Base-by-base conservation (phyloP, 2,797 vertebrate species). In the Remorina albescens region DNA sequence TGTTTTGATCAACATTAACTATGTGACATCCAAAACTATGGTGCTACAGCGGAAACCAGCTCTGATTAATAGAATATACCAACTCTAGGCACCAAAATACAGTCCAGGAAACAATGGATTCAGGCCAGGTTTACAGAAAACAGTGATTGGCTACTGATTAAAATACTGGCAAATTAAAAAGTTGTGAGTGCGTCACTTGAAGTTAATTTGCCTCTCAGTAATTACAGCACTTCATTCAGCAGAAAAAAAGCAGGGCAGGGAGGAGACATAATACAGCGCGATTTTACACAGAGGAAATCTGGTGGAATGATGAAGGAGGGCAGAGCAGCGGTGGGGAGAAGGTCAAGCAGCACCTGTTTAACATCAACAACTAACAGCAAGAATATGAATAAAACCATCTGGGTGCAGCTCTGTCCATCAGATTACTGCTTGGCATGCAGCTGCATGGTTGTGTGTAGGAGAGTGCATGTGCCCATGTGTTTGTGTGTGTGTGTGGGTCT, bases 291-390 rank as follows among this genome's bases (percentile, higher is more conserved):
- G 63, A 76, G 63, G 66, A 70, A 78, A 68, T 68, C 41, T 23
- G 71, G 64, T 39, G 46, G 62, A 66, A 58, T 3, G 39, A 74
- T 3, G 39, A 74, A 74, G 44, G 51, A 62, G 44, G 63, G 71
- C 51, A 47, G 66, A 79, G 80, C 80, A 44, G 74, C n/a, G 18
- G 44, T 54, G 82, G 85, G 81, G 87, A 86, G 90, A 85, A 86
- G 86, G 86, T 86, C 83, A 89, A 80, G 76, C 77, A 85, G 73
- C 89, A 91, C 91, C 90, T 92, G 91, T 86, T 91, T 88, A 85
- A 90, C 84, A 91, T 92, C 90, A 92, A 78, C 75, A 54, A 44
- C 74, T 58, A 82, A 74, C 78, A 88, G 86, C 87, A 84, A 85
- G 83, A 82, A 84, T 81, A 89, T 86, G 84, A 91, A 87, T 87